phyloP scores from a whole-genome alignment of 2,888 invertebrate species.

The Cantharis lateralis region DNA sequence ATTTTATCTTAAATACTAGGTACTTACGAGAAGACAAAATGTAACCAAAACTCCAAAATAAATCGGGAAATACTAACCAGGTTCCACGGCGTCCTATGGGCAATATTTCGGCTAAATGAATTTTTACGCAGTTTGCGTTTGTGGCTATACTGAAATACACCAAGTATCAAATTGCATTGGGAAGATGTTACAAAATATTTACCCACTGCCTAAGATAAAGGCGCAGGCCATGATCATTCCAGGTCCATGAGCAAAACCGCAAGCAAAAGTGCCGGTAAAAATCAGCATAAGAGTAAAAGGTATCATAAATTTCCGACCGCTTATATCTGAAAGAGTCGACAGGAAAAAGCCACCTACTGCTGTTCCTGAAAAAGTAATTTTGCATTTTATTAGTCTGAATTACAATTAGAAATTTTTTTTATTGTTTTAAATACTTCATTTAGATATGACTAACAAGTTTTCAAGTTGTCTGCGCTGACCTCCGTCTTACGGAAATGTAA shows the following conservation, averaged over 20 bases:
- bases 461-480: too few species aligned
- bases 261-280: constrained; percentile 50
- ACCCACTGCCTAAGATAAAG: constrained; percentile 55
- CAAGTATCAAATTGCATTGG: not conserved
- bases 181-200: constrained; percentile 30
- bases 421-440: too few species aligned
- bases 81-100: constrained; percentile 51
- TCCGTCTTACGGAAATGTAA: too few species aligned
- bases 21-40: constrained; percentile 43
- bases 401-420: too few species aligned
- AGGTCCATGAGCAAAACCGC: constrained; percentile 52
- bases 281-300: constrained; percentile 48
- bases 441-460: too few species aligned
- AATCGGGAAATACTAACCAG: constrained; percentile 49
- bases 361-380: constrained; percentile 46
- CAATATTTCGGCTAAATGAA: constrained; percentile 54
- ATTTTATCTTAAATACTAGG: not conserved
- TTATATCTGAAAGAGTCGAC: constrained; percentile 50
- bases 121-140: constrained; percentile 47
- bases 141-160: constrained; percentile 49
- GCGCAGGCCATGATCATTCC: constrained; percentile 49
- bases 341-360: constrained; percentile 49
- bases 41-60: constrained; percentile 52
- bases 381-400: too few species aligned
- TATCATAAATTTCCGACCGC: constrained; percentile 52